phyloP scores from a whole-genome alignment of 2,113 vertebrate genomes.

The Manacus vitellinus region DNA sequence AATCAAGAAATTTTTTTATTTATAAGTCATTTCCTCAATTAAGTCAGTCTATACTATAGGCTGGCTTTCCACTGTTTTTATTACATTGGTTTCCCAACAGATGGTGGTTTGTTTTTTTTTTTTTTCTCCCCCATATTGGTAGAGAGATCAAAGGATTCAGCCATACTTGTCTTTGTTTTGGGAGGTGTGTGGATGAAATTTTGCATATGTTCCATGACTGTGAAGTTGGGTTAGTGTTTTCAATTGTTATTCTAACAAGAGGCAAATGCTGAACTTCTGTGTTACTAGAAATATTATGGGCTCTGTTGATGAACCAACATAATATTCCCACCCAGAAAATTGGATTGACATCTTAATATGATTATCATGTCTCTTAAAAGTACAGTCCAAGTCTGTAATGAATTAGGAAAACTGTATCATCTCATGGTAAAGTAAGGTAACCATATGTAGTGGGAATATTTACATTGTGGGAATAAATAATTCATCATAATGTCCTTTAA shows the following conservation, averaged over 20 bases:
- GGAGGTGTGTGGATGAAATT: slow-evolving; percentile 65
- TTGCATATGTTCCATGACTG: slow-evolving; percentile 43
- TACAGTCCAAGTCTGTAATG: neutral
- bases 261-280: slow-evolving; percentile 47
- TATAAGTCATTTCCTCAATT: slow-evolving; percentile 50
- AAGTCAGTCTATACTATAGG: slow-evolving; percentile 23
- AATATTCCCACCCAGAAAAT: neutral
- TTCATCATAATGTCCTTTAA: neutral
- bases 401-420: neutral
- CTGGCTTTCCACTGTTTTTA: slow-evolving; percentile 51
- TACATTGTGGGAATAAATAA: neutral
- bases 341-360: neutral
- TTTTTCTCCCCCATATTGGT: slow-evolving; percentile 1
- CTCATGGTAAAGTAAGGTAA: neutral
- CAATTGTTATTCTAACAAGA: slow-evolving; percentile 60
- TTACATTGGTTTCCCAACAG: slow-evolving; percentile 59
- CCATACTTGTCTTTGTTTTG: slow-evolving; percentile 35
- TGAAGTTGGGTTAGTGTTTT: slow-evolving; percentile 35
- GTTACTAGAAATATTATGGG: neutral
- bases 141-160: slow-evolving; percentile 66
- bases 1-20: slow-evolving; percentile 43
- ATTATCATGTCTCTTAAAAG: neutral
- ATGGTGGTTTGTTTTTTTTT: slow-evolving; percentile 44
- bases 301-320: neutral
- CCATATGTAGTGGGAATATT: neutral